Evolutionary conservation across 37 sponge, comb jelly and placozoan genomes (phyloP), one percentile per base, ranked within the genome.

Genomic region (Mnemiopsis leidyi): DNA sequence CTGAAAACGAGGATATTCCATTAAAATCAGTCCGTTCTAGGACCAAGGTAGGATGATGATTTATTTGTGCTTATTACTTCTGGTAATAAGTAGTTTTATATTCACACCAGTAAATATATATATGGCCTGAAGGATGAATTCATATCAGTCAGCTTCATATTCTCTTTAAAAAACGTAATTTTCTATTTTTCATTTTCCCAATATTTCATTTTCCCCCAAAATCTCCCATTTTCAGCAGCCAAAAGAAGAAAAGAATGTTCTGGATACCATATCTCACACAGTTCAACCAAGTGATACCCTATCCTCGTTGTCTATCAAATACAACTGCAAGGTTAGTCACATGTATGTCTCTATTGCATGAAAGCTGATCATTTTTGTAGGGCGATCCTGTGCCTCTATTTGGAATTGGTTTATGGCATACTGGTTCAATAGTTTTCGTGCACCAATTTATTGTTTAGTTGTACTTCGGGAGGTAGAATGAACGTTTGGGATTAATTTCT

Each of bases 321-420:
- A 79, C 82, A 79, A 79, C 82, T 79, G 82, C 82, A 79, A 79
- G 82, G 82, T 79, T 33, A 35, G 82, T 29, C 21, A 48, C n/a
- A n/a, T n/a, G n/a, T n/a, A n/a, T n/a, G 16, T 73, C 24, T 16
- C 24, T 73, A n/a, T 73, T 73, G 76, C 5, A n/a, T 21, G 76
- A 21, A 21, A 18, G 61, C 61, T 48, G 61, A 48, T 48, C 13
- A 48, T 18, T 5, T 5, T 71, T 18, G 30, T 71, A 71, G 75
- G 73, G 29, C 73, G 73, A 69, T 69, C 73, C 73, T 69, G 73
- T 69, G 73, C 73, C 2, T 13, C 29, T 69, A 69, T 69, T 69
- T 69, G 73, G 73, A 23, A 69, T 25, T 28, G 24, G 73, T 69
- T 69, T 69, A 69, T 25, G 73, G 73, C 73, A 69, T 69, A 25